Conservation (phyloP, 2,888 invertebrate species). For the Sarcophaga carnaria region DNA sequence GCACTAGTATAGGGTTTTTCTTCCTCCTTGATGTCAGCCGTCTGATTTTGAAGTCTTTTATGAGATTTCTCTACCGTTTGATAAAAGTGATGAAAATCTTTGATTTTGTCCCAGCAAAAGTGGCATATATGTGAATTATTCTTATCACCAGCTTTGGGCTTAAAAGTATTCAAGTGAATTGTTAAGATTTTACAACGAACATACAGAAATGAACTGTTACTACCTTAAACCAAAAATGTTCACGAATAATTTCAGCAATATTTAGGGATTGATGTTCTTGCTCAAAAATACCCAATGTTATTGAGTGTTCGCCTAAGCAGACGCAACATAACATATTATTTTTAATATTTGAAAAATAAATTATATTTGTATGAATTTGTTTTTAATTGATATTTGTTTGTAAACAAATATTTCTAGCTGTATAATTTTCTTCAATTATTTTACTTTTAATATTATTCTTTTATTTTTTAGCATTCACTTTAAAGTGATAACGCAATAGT, state of each 20-base stretch:
- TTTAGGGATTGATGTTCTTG: slow-evolving; percentile 72
- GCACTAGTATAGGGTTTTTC: slow-evolving; percentile 17
- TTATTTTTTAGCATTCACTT: neutral
- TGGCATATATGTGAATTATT: slow-evolving; percentile 77
- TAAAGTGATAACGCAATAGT: neutral
- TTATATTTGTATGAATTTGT: neutral
- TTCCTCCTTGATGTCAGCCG: slow-evolving; percentile 59
- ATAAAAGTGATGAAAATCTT: slow-evolving; percentile 79
- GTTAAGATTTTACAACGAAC: neutral
- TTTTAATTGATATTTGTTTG: slow-evolving; percentile 31
- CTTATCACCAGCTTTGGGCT: slow-evolving; percentile 75
- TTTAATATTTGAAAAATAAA: neutral
- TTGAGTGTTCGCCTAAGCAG: slow-evolving; percentile 75
- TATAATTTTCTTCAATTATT: slow-evolving; percentile 21
- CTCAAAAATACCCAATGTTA: slow-evolving; percentile 77
- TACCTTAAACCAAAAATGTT: slow-evolving; percentile 81
- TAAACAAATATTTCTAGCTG: slow-evolving; percentile 47
- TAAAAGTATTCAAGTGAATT: neutral
- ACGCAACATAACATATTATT: slow-evolving; percentile 76
- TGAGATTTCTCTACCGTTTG: slow-evolving; percentile 78
- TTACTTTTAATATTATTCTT: neutral
- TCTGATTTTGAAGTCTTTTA: slow-evolving; percentile 62
- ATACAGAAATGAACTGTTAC: neutral
- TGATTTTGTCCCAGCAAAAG: slow-evolving; percentile 78
- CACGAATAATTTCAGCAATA: slow-evolving; percentile 76